Percentiles rank a stretch among this genome's conserved stretches.
phyloP scores from a whole-genome alignment of 2,113 vertebrate genomes.

The Strix aluco region DNA sequence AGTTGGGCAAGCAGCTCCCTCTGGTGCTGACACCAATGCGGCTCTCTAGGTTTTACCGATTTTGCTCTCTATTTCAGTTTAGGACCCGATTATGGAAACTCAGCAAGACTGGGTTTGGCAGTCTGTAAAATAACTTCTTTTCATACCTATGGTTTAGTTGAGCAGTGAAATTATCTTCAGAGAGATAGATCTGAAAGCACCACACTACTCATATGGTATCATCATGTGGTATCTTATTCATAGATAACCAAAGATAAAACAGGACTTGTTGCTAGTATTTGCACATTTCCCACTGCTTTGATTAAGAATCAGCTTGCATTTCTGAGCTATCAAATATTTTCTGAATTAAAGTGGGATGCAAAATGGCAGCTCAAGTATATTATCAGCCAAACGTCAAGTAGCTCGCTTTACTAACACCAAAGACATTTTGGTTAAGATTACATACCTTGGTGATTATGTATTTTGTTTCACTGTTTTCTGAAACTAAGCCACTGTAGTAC shows the following conservation, averaged over 20 bases:
- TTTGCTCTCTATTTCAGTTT: background rate
- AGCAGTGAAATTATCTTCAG: background rate
- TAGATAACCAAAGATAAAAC: background rate
- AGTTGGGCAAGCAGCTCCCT: slow-evolving; percentile 75
- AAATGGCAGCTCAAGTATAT: background rate
- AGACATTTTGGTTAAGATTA: background rate
- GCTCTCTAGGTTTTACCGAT: background rate
- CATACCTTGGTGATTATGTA: background rate
- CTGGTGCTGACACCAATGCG: slow-evolving; percentile 62
- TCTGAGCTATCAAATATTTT: background rate
- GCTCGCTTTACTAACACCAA: background rate
- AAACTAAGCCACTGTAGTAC: background rate
- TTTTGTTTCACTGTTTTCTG: background rate
- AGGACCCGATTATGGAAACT: background rate
- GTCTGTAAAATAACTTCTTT: background rate
- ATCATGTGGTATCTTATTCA: too few relatives aligned
- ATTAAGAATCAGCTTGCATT: background rate
- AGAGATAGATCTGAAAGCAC: background rate
- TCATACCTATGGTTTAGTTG: background rate
- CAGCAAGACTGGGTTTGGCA: background rate
- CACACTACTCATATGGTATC: background rate
- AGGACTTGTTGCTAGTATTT: background rate
- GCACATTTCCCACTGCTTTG: background rate
- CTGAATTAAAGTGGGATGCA: background rate
- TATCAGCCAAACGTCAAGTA: background rate